Evolutionary conservation across 2,888 invertebrate species (phyloP).

Genomic region (Pandemis cinnamomeana): DNA sequence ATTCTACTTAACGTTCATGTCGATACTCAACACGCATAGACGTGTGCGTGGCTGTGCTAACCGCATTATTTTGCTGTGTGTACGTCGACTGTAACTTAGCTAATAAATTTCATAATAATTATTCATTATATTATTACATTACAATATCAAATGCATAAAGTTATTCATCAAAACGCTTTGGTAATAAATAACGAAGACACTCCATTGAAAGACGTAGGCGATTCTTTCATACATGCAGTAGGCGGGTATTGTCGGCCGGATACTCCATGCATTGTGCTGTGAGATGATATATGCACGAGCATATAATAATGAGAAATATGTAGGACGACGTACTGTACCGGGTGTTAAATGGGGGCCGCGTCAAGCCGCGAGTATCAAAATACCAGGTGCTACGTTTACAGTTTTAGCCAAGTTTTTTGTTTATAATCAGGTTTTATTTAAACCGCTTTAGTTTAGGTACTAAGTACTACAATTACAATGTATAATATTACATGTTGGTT

Average conservation of each 20-base stretch:
- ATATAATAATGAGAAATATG: slow-evolving; percentile 40
- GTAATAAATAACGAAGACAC: slow-evolving; percentile 28
- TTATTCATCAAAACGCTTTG: slow-evolving; percentile 24
- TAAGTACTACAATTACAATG: too few relatives aligned
- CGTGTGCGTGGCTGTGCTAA: too few relatives aligned
- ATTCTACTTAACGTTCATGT: too few relatives aligned
- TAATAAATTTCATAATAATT: not conserved
- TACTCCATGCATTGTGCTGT: slow-evolving; percentile 24
- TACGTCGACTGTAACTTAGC: not conserved
- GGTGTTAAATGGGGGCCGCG: slow-evolving; percentile 30
- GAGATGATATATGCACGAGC: slow-evolving; percentile 38
- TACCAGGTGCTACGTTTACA: not conserved
- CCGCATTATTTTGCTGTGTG: too few relatives aligned
- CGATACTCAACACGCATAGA: too few relatives aligned
- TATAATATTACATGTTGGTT: too few relatives aligned
- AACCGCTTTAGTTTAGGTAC: too few relatives aligned
- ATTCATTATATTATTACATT: slow-evolving; percentile 12
- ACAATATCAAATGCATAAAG: slow-evolving; percentile 22
- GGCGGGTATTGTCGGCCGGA: slow-evolving; percentile 37
- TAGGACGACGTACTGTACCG: slow-evolving; percentile 38
- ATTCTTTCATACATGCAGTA: slow-evolving; percentile 33
- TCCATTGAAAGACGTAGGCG: slow-evolving; percentile 33
- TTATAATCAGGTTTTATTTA: too few relatives aligned
- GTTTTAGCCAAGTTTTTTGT: too few relatives aligned
- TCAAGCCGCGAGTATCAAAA: slow-evolving; percentile 16